phyloP scores from a whole-genome alignment of 2,888 invertebrate genomes.

The Eupithecia tripunctaria region DNA sequence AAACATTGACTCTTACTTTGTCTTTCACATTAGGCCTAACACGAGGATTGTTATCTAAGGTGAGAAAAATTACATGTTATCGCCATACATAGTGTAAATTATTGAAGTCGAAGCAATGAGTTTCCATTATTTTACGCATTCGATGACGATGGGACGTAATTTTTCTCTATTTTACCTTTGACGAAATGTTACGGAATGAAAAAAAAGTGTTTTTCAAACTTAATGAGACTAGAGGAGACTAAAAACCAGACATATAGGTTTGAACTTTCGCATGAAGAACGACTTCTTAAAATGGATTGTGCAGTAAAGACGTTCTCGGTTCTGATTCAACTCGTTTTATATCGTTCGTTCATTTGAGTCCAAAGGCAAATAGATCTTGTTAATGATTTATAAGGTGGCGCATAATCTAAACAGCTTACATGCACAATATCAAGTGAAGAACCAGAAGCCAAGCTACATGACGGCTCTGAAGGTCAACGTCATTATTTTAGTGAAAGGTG shows the following conservation, averaged over 20 bases:
- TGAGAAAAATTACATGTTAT: no score
- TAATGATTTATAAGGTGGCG: conserved; percentile 61
- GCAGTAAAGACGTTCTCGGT: neutral
- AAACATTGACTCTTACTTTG: neutral
- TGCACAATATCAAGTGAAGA: conserved; percentile 20
- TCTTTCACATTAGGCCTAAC: neutral
- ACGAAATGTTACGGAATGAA: neutral
- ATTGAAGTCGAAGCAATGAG: no score
- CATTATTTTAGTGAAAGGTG: neutral
- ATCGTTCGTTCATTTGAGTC: conserved; percentile 20
- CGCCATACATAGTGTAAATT: no score
- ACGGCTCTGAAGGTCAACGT: neutral
- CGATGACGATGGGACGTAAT: no score
- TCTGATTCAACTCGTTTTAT: neutral
- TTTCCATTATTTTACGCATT: no score
- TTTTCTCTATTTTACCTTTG: no score
- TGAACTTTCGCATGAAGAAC: neutral
- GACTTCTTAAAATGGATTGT: neutral
- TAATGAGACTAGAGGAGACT: neutral
- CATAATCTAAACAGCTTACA: conserved; percentile 54
- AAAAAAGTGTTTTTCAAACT: neutral
- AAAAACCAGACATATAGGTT: neutral
- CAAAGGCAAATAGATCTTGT: conserved; percentile 43
- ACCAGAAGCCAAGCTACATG: conserved; percentile 20
- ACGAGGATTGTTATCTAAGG: no score